phyloP scores from a whole-genome alignment of 2,888 invertebrate species.

The Tiliacea aurago region DNA sequence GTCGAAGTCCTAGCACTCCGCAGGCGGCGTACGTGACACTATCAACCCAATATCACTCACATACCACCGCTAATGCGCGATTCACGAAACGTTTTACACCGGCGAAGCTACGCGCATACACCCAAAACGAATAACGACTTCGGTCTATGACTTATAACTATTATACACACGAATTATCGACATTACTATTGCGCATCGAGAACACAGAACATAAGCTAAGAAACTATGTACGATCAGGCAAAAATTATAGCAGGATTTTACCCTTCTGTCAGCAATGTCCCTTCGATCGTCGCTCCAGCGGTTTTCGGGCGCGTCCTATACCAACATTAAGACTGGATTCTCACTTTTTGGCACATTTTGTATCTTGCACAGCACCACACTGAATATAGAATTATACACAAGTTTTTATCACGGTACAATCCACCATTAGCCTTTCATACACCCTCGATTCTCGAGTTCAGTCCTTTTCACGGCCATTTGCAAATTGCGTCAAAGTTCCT shows the following conservation, averaged over 20 bases:
- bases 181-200: constrained; percentile 43
- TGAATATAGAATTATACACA: constrained; percentile 82
- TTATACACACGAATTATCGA: constrained; percentile 29
- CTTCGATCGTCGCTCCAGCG: constrained; percentile 87
- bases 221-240: constrained; percentile 70
- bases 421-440: constrained; percentile 88
- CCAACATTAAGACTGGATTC: constrained; percentile 89
- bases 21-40: constrained; percentile 67
- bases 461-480: constrained; percentile 91
- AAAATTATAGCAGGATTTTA: constrained; percentile 83
- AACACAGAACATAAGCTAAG: constrained; percentile 61
- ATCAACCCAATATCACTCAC: constrained; percentile 69
- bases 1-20: constrained; percentile 48
- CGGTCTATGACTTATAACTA: constrained; percentile 38
- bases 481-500: constrained; percentile 91
- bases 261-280: constrained; percentile 89
- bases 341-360: constrained; percentile 91
- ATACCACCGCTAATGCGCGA: constrained; percentile 69
- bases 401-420: constrained; percentile 86
- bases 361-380: constrained; percentile 87
- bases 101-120: constrained; percentile 75
- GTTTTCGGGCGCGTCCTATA: constrained; percentile 85
- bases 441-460: constrained; percentile 88
- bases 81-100: constrained; percentile 73
- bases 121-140: constrained; percentile 63